Evolutionary conservation across 2,797 vertebrate species (phyloP).

Genomic region (Onychomys arenicola): DNA sequence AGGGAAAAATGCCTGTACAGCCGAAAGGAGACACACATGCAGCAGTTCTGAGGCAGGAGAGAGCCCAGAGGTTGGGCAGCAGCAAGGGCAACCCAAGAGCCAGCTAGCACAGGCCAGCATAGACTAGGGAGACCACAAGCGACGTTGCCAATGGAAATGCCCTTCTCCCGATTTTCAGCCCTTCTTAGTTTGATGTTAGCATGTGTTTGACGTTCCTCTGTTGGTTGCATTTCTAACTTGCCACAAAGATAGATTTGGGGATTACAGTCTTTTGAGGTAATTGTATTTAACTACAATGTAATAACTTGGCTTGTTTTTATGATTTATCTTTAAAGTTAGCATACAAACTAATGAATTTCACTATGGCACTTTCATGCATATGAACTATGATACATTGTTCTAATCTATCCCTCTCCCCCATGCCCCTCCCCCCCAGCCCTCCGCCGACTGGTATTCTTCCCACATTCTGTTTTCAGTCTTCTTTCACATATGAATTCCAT

Average conservation of each 20-base stretch:
- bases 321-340: neutral
- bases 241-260: neutral
- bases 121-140: neutral
- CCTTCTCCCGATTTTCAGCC: neutral
- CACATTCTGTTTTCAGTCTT: no score
- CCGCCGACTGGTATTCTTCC: neutral
- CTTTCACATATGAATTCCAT: neutral
- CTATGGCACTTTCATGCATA: neutral
- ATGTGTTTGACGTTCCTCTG: neutral
- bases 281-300: slow-evolving; percentile 22
- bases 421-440: neutral
- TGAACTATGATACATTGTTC: neutral
- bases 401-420: neutral
- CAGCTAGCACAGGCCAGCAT: neutral
- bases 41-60: neutral
- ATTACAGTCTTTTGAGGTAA: neutral
- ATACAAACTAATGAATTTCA: neutral
- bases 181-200: neutral
- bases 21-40: neutral
- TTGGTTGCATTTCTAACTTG: neutral
- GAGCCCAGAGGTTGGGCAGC: neutral
- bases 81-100: neutral
- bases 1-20: neutral
- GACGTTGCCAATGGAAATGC: neutral
- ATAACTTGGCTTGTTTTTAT: neutral